Percentiles rank a stretch among this genome's conserved stretches.
These are phyloP conservation scores for Cotesia glomerata DNA, from an alignment of 1,140 invertebrate species.

Conservation along the genomic window DNA sequence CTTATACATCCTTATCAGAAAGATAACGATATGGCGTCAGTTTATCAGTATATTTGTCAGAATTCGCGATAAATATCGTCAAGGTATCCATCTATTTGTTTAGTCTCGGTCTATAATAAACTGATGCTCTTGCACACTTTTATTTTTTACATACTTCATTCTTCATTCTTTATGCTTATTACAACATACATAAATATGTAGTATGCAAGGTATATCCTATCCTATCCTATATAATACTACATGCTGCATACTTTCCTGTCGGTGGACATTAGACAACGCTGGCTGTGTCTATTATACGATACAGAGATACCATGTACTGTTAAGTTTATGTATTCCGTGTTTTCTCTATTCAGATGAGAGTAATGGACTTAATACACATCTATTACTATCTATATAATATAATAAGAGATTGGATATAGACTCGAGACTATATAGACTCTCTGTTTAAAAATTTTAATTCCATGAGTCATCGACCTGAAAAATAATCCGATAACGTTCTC, in stretches of 20 bases:
- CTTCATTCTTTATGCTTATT: background rate
- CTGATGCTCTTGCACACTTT: background rate
- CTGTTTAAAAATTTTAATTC: background rate
- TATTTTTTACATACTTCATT: background rate
- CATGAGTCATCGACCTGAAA: slow-evolving; percentile 1
- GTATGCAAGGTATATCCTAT: too few relatives aligned
- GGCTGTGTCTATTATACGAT: too few relatives aligned
- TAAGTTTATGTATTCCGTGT: too few relatives aligned
- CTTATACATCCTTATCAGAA: background rate
- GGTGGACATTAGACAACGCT: too few relatives aligned
- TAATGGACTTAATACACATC: too few relatives aligned
- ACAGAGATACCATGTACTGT: too few relatives aligned
- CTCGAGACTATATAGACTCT: background rate
- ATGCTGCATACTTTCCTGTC: too few relatives aligned
- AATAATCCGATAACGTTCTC: background rate
- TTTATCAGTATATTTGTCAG: slow-evolving; percentile 12
- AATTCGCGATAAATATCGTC: background rate
- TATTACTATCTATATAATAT: too few relatives aligned
- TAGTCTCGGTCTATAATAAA: background rate
- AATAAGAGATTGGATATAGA: too few relatives aligned
- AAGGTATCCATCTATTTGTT: slow-evolving; percentile 5
- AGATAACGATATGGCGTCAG: slow-evolving; percentile 8
- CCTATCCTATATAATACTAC: too few relatives aligned
- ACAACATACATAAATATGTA: too few relatives aligned
- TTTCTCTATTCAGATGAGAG: too few relatives aligned